Percentiles rank a stretch among this genome's conserved stretches.
Conservation (phyloP, 1,140 invertebrate genomes). For the Parapsyche elsis region DNA sequence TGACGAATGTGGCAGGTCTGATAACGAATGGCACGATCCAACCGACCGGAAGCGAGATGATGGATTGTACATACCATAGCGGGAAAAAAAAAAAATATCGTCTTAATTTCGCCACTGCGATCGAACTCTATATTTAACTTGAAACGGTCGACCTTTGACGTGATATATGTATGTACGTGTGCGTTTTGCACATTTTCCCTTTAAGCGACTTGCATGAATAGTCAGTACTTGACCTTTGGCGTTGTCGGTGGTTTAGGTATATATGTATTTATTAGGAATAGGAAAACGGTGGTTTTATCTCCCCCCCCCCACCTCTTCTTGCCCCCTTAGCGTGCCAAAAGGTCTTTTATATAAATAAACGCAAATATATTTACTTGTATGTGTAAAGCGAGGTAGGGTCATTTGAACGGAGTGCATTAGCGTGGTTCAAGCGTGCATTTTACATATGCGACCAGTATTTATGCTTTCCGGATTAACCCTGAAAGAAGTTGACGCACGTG, state of each 20-base stretch:
- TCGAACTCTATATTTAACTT: no score
- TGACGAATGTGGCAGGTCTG: not conserved
- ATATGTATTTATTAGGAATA: not conserved
- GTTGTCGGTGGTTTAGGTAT: not conserved
- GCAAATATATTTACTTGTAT: not conserved
- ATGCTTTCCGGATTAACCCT: conserved; percentile 51
- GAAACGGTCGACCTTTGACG: no score
- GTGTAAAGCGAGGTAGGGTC: conserved; percentile 22
- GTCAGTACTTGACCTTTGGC: conserved; percentile 4
- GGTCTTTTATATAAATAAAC: conserved; percentile 23
- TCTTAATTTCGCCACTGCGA: no score
- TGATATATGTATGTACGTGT: not conserved
- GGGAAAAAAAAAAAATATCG: no score
- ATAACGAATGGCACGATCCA: no score
- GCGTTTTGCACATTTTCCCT: conserved; percentile 1
- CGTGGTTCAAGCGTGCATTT: conserved; percentile 27
- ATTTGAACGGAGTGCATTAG: not conserved
- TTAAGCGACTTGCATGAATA: conserved; percentile 2
- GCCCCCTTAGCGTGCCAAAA: conserved; percentile 33
- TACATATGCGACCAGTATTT: conserved; percentile 46
- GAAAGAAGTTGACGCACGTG: not conserved
- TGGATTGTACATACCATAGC: no score
- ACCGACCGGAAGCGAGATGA: no score
- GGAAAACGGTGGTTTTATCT: not conserved
- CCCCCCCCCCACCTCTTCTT: not conserved